These are phyloP conservation scores for Drosophila kambysellisi DNA, from an alignment of 2,888 invertebrate species.

Conservation along the genomic window DNA sequence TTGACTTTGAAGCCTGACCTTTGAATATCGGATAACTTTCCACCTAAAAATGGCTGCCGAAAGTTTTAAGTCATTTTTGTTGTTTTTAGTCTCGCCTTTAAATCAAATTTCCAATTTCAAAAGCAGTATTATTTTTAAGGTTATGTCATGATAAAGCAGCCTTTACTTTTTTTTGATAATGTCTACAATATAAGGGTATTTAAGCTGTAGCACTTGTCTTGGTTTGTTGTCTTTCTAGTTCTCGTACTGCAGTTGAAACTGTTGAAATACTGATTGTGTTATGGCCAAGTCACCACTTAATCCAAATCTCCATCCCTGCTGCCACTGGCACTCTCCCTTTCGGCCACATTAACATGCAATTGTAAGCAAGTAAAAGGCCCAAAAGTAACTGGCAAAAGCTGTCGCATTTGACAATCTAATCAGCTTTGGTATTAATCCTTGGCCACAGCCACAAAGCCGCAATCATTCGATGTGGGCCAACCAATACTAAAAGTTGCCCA, in stretches of 20 bases:
- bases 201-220: not conserved
- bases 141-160: not conserved
- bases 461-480: constrained; percentile 38
- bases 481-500: constrained; percentile 6
- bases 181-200: not conserved
- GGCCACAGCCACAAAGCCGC: constrained; percentile 59
- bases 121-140: not conserved
- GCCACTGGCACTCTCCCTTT: not conserved
- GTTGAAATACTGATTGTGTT: constrained; percentile 21
- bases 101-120: no score
- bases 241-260: constrained; percentile 11
- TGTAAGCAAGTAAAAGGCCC: constrained; percentile 16
- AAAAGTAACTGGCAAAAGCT: constrained; percentile 52
- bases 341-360: constrained; percentile 13
- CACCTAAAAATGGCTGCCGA: not conserved
- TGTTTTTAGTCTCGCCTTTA: no score
- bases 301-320: no score
- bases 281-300: not conserved
- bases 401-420: constrained; percentile 73
- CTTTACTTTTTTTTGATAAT: not conserved
- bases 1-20: not conserved
- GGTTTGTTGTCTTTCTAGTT: not conserved
- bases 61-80: no score
- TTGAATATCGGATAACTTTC: not conserved
- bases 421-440: constrained; percentile 71